Evolutionary conservation across 2,797 vertebrate species (phyloP), one percentile per base, ranked within the genome.

Genomic region (Dicrostonyx torquatus): DNA sequence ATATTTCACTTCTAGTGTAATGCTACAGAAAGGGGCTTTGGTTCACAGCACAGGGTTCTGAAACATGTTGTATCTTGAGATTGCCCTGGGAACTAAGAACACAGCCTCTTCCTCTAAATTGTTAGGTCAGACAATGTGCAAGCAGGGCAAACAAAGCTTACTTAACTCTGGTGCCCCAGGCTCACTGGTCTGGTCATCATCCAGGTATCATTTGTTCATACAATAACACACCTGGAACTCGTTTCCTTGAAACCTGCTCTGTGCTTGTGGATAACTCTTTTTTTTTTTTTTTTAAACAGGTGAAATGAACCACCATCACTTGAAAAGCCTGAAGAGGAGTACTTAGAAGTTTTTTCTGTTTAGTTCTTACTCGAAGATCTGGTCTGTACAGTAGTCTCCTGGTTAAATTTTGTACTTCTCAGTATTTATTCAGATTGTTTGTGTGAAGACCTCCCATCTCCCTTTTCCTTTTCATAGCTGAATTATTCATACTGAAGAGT

Each of bases 191-290:
- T 64, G 58, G 26, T 62, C 22, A 62, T 83, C 68, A 88, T 29
- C 70, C 37, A 75, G 48, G 29, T 85, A 18, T 31, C 53, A 72
- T 89, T 53, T 77, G 31, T 85, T 83, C 34, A 95, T 75, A 37
- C 55, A 75, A 78, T 92, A 76, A 94, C 53, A 68, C 34, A 4
- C 2, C 17, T 55, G 50, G 53, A 76, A 89, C 43, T 62, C 58
- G 48, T 50, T 90, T 87, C 48, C 62, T 90, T 89, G 68, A 87
- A 60, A 90, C n/a, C 24, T 92, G 31, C 55, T 96, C 72, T 91
- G 43, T 93, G 72, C 11, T 87, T 85, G n/a, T 50, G 22, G n/a
- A 75, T 53, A 87, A 2, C 76, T 94, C 86, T 43, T 53, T 50
- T 84, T 89, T 75, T 50, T 91, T 55, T 55, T 20, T n/a, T 43